Conservation (phyloP, 1,140 invertebrate species). For the Caenorhabditis inopinata region DNA sequence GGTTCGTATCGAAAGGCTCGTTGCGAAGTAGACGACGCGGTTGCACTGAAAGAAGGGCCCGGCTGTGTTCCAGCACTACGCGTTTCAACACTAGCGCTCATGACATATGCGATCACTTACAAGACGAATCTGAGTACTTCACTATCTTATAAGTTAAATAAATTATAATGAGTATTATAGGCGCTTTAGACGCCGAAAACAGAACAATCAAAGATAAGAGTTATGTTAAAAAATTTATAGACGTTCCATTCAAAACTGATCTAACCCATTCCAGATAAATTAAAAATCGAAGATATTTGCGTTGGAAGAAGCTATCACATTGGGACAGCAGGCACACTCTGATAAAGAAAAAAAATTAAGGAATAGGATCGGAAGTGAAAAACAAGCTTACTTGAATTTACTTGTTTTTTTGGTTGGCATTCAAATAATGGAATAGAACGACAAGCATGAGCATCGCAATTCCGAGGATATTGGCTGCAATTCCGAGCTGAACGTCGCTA, state of each 20-base stretch:
- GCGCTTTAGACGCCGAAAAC: background rate
- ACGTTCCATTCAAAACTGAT: background rate
- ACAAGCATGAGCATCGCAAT: slow-evolving; percentile 65
- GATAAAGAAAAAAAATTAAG: background rate
- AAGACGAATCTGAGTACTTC: background rate
- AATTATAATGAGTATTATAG: background rate
- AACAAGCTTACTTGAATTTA: background rate
- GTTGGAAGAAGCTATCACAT: slow-evolving; percentile 23
- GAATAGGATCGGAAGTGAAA: background rate
- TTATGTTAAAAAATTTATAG: background rate
- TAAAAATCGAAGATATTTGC: background rate
- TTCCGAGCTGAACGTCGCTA: slow-evolving; percentile 65
- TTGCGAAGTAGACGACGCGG: slow-evolving; percentile 20
- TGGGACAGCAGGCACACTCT: background rate
- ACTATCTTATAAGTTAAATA: background rate
- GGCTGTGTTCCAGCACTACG: slow-evolving; percentile 15
- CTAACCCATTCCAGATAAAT: background rate
- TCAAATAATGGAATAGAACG: slow-evolving; percentile 65
- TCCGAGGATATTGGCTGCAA: slow-evolving; percentile 64
- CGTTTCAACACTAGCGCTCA: background rate
- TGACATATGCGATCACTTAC: slow-evolving; percentile 15
- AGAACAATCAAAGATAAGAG: background rate
- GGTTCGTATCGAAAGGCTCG: slow-evolving; percentile 23
- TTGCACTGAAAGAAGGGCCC: background rate
- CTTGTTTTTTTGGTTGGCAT: slow-evolving; percentile 53